These are phyloP conservation scores for Macaca mulatta DNA, from an alignment of 2,113 vertebrate species.

Conservation along the genomic window DNA sequence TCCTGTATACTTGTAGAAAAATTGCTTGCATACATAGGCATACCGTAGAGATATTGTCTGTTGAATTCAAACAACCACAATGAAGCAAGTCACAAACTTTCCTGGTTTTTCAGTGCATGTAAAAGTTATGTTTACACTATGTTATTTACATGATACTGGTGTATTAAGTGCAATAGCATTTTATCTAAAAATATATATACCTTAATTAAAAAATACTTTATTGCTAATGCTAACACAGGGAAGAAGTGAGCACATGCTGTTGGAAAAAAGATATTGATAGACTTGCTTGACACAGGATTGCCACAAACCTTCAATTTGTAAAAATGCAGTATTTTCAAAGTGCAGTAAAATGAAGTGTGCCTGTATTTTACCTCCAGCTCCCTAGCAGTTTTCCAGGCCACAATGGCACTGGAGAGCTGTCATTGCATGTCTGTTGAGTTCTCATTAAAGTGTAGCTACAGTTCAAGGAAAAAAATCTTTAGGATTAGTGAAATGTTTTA, in stretches of 20 bases:
- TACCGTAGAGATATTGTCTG: neutral
- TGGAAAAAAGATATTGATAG: neutral
- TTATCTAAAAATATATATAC: neutral
- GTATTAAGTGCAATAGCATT: neutral
- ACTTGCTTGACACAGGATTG: neutral
- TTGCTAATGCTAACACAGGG: neutral
- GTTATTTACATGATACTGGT: neutral
- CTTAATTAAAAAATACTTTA: neutral
- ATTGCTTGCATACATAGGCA: neutral
- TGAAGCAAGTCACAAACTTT: neutral
- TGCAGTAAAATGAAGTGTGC: neutral
- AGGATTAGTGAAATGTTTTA: slow-evolving; percentile 3
- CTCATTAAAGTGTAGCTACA: neutral
- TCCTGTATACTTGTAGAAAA: neutral
- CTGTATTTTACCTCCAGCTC: neutral
- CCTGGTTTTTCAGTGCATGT: neutral
- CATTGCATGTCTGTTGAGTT: slow-evolving; percentile 22
- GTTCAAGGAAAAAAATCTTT: slow-evolving; percentile 7
- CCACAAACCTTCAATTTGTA: neutral
- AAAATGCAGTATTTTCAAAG: neutral
- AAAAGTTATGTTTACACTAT: neutral
- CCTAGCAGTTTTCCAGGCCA: neutral
- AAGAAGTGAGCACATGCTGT: neutral
- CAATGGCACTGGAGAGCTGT: neutral
- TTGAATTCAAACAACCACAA: neutral